phyloP scores from a whole-genome alignment of 1,140 invertebrate species.

The Diorhabda carinulata region DNA sequence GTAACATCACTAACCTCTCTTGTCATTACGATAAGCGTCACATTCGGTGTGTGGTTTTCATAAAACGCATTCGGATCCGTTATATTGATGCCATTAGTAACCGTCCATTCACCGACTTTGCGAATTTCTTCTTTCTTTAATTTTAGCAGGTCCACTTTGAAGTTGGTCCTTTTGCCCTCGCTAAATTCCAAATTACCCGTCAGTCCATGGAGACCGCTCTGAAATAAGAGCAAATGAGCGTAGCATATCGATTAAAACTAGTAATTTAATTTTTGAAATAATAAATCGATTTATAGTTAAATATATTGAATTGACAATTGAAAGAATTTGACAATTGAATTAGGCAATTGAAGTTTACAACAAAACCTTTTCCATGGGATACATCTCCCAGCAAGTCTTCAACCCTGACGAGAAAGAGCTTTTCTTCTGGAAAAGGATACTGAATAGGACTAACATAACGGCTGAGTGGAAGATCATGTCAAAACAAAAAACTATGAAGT shows the following conservation, averaged over 20 bases:
- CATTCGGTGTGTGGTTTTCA: slow-evolving; percentile 76
- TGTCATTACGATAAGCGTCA: slow-evolving; percentile 85
- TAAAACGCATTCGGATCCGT: slow-evolving; percentile 84
- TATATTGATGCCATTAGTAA: slow-evolving; percentile 69
- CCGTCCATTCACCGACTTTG: slow-evolving; percentile 81
- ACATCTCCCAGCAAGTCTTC: too few relatives aligned
- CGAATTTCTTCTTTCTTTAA: slow-evolving; percentile 70
- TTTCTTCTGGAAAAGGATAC: too few relatives aligned
- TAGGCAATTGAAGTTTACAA: too few relatives aligned
- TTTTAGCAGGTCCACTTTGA: slow-evolving; percentile 82
- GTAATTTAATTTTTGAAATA: too few relatives aligned
- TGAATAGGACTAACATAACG: too few relatives aligned
- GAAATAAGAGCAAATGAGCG: slow-evolving; percentile 37
- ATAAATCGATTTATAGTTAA: too few relatives aligned
- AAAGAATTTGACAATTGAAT: too few relatives aligned
- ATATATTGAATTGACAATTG: too few relatives aligned
- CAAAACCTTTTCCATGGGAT: too few relatives aligned
- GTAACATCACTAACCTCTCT: slow-evolving; percentile 63
- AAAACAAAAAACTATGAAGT: too few relatives aligned
- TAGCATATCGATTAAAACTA: neutral
- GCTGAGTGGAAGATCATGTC: too few relatives aligned
- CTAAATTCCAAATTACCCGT: slow-evolving; percentile 86
- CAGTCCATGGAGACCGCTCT: slow-evolving; percentile 76
- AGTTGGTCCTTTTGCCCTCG: slow-evolving; percentile 75
- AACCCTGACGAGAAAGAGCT: too few relatives aligned